phyloP scores from a whole-genome alignment of 2,797 vertebrate species.

The Loris lydekkerianus region DNA sequence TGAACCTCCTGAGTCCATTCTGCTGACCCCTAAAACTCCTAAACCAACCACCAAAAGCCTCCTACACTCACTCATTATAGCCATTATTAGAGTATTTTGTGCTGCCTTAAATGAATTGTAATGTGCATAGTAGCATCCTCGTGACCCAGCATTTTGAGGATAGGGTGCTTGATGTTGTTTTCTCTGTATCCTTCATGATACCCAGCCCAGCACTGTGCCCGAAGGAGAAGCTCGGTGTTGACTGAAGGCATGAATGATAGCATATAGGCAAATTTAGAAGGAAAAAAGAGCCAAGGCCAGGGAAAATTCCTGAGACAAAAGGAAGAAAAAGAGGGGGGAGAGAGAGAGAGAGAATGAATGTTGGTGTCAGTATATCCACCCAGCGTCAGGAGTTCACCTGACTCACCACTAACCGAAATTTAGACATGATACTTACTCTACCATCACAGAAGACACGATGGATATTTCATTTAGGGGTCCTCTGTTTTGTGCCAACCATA shows the following conservation, averaged over 20 bases:
- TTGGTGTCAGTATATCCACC: neutral
- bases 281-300: neutral
- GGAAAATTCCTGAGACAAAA: neutral
- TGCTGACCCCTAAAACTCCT: neutral
- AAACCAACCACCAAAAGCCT: neutral
- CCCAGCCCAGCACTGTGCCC: neutral
- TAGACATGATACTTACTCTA: neutral
- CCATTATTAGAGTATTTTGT: neutral
- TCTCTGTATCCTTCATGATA: neutral
- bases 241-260: neutral
- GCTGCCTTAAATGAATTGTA: neutral
- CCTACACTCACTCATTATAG: neutral
- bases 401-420: neutral
- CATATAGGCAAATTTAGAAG: neutral
- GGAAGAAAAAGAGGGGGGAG: neutral
- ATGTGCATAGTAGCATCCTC: neutral
- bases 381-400: neutral
- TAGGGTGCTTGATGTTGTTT: neutral
- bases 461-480: neutral
- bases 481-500: neutral
- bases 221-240: neutral
- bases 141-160: neutral
- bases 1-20: neutral
- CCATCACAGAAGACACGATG: neutral
- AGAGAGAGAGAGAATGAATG: neutral